Conservation (phyloP, 1,140 invertebrate species). For the Agraylea sexmaculata region DNA sequence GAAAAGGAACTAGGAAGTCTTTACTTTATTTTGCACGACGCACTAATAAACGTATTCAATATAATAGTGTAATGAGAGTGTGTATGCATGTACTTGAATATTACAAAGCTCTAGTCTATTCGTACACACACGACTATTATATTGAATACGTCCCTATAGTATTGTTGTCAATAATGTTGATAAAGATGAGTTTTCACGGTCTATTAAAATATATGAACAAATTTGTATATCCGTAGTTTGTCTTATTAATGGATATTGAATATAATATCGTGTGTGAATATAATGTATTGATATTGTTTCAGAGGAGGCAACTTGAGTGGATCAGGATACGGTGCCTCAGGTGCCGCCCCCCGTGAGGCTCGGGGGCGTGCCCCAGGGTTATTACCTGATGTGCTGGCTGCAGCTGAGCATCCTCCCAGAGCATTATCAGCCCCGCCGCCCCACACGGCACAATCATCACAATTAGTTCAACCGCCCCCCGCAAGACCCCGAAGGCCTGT, state of each 20-base stretch:
- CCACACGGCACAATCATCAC: slow-evolving; percentile 26
- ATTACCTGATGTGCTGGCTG: slow-evolving; percentile 39
- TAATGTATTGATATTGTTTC: slow-evolving; percentile 5
- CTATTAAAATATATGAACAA: no score
- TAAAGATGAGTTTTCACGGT: no score
- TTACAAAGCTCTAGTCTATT: no score
- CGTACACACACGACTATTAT: no score
- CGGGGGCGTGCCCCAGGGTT: slow-evolving; percentile 38
- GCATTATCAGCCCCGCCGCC: slow-evolving; percentile 23
- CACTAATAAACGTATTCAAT: no score
- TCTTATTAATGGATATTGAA: neutral
- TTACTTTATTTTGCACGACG: no score
- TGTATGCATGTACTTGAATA: no score
- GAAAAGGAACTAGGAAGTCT: no score
- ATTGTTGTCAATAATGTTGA: no score
- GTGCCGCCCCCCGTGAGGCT: slow-evolving; percentile 38
- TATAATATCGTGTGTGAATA: neutral
- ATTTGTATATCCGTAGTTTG: no score
- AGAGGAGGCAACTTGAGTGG: slow-evolving; percentile 14
- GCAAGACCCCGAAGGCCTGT: slow-evolving; percentile 35
- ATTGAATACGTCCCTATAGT: no score
- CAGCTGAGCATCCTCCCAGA: slow-evolving; percentile 15
- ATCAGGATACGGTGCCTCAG: slow-evolving; percentile 35
- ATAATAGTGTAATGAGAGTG: no score
- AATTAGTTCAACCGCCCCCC: slow-evolving; percentile 29